Base-by-base conservation (phyloP, 2,797 vertebrate species). In the Galagoides demidoff region DNA sequence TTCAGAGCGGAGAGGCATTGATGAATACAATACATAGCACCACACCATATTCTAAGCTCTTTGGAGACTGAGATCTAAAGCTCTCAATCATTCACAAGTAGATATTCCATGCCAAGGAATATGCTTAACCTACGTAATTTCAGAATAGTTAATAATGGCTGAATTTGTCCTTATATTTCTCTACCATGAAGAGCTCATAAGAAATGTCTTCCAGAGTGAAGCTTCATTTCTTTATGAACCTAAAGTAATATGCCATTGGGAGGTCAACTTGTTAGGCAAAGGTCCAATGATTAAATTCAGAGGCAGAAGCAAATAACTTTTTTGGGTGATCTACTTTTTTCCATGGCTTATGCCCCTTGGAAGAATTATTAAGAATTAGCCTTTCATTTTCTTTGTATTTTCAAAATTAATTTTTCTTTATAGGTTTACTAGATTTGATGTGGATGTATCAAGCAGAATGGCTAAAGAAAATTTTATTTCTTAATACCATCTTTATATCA, bases 351-450 rank as follows among this genome's bases (percentile, higher is more conserved):
- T 76, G 63, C 45, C 90, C 34, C 45, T 90, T 61, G 3, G 3
- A 77, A 73, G 37, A 14, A 92, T 88, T 71, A 68, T 19, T 89
- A 61, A 55, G 20, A 66, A 37, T 49, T 84, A 57, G 3, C 10
- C n/a, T 70, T 92, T 76, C 5, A 79, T 77, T 93, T 89, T 95
- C 57, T 89, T 63, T 96, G 27, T 49, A 31, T 63, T 85, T 88
- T 95, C 49, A 81, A 77, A 94, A 85, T 45, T 22, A 89, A 43
- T 45, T 81, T 81, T 70, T 64, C 31, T 77, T 9, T 63, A 45
- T 43, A 39, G 74, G 5, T 43, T 91, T 64, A 96, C 79, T 34
- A 64, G 2, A 45, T 82, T 81, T 70, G 49, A 86, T 78, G n/a
- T 37, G 0, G 11, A 71, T 27, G 9, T 2, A 19, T 17, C 57